These are phyloP conservation scores for Herminia tarsipennalis DNA, from an alignment of 2,888 invertebrate genomes.

Conservation along the genomic window DNA sequence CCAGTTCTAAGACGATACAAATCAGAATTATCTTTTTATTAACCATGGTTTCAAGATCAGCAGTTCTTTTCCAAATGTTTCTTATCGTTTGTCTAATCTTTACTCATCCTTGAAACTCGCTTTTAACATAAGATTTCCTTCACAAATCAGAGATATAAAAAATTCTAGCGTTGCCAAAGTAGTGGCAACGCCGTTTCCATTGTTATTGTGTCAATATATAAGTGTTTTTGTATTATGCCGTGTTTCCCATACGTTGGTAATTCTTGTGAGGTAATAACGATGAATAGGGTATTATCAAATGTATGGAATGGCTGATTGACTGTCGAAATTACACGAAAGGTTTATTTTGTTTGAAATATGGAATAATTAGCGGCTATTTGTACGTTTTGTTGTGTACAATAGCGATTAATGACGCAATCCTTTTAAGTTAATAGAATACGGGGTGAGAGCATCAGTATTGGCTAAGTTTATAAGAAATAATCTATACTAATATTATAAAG, in stretches of 20 bases:
- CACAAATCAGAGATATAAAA: too few species aligned
- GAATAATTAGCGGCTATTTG: conserved; percentile 41
- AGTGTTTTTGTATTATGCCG: conserved; percentile 52
- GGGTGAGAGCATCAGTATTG: too few species aligned
- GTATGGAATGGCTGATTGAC: conserved; percentile 59
- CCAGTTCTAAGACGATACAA: too few species aligned
- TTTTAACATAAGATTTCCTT: too few species aligned
- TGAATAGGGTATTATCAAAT: conserved; percentile 75
- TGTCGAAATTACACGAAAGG: conserved; percentile 38
- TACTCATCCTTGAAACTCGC: too few species aligned
- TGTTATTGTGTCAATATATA: conserved; percentile 65
- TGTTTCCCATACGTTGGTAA: conserved; percentile 65
- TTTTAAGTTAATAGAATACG: conserved; percentile 11
- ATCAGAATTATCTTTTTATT: too few species aligned
- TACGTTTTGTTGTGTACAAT: conserved; percentile 25
- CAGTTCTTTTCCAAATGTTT: too few species aligned
- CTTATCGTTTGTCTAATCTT: too few species aligned
- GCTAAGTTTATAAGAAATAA: too few species aligned
- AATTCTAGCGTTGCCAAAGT: conserved; percentile 47
- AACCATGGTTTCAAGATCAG: too few species aligned
- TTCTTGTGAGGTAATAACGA: conserved; percentile 59
- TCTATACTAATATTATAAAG: too few species aligned
- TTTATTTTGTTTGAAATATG: conserved; percentile 35
- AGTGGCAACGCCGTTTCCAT: conserved; percentile 49
- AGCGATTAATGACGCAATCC: conserved; percentile 32